Evolutionary conservation across 2,797 vertebrate species (phyloP), one percentile per base, ranked within the genome.

Genomic region (Apogon talboti): DNA sequence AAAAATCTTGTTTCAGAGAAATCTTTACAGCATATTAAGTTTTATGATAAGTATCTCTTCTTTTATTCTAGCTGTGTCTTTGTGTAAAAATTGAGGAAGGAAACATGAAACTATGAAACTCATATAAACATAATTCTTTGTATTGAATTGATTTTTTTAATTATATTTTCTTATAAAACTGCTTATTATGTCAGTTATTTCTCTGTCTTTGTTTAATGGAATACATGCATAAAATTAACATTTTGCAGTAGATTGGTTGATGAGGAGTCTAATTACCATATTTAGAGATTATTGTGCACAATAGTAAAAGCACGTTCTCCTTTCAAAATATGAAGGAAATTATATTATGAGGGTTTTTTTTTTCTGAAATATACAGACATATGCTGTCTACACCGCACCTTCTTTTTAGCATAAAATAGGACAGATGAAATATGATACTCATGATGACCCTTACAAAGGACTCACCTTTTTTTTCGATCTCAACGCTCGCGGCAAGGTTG

Each of bases 21-120:
- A 64, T 76, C 37, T 78, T 77, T 79, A 76, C 54, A 40, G 53
- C 76, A 76, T 54, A 37, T 48, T 68, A 16, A 70, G 47, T 69
- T 76, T 50, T 66, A 56, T 61, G 49, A 56, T 77, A 84, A 45
- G 55, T 75, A 76, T 85, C 78, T 50, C 66, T 78, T 76, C 46
- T 54, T 71, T 40, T 28, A 74, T 72, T 47, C 42, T 69, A 43
- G 66, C 48, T 66, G 55, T 7, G 9, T 76, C 53, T 75, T 79
- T 78, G 53, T 75, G 44, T 37, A 37, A 45, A 73, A 55, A 57
- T 61, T 28, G 51, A 50, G 61, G 47, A 46, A 7, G 15, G 15
- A 51, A 51, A 60, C 52, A 69, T 56, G 6, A 28, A 28, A 59
- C 47, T 50, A 13, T 46, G 57, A 47, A 55, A 59, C 9, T 33